These are phyloP conservation scores for Myiothlypis coronata DNA, from an alignment of 2,797 vertebrate species.

Conservation along the genomic window DNA sequence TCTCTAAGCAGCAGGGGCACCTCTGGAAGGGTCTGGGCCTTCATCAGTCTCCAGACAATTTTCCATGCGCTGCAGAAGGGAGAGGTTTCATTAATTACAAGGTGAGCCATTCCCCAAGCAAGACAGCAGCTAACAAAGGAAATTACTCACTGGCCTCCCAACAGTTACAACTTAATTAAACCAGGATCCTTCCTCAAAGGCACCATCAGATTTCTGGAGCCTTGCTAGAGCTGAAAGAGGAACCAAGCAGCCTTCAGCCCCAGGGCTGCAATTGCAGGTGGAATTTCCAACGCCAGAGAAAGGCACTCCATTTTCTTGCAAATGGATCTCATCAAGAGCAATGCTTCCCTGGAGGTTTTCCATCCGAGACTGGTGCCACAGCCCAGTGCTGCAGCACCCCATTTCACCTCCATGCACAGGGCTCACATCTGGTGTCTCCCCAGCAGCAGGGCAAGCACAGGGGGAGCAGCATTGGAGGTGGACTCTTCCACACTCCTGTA, in stretches of 20 bases:
- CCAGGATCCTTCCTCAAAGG: background rate
- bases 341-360: background rate
- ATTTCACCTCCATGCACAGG: background rate
- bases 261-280: background rate
- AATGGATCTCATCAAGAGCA: background rate
- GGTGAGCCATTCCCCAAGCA: background rate
- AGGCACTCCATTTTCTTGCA: background rate
- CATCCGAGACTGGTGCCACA: background rate
- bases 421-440: background rate
- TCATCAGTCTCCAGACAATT: background rate
- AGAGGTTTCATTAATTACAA: slow-evolving; percentile 9
- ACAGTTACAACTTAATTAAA: background rate
- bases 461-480: background rate
- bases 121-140: background rate
- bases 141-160: slow-evolving; percentile 9
- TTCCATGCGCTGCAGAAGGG: background rate
- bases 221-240: background rate
- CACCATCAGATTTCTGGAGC: slow-evolving; percentile 25
- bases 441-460: background rate
- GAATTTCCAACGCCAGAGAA: background rate
- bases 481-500: background rate
- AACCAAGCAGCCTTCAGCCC: background rate
- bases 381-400: background rate
- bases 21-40: background rate
- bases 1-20: background rate